Percentiles rank a stretch among this genome's conserved stretches.
Conservation (phyloP, 2,113 vertebrate genomes). For the Zosterops japonicus region DNA sequence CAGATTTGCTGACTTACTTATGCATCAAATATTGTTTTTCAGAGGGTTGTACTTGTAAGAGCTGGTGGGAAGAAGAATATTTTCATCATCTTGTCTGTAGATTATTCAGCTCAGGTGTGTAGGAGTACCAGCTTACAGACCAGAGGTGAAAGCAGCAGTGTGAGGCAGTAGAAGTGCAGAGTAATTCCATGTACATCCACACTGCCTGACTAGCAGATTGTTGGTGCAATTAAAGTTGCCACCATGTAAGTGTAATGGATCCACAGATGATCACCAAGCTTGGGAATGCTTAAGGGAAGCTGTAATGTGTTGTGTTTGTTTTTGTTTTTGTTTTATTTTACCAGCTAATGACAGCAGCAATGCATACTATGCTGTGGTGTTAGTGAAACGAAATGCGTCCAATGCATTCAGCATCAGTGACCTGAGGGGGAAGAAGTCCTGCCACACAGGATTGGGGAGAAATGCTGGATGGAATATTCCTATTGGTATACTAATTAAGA, state of each 20-base stretch:
- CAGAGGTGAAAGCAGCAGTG: background rate
- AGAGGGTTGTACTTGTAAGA: background rate
- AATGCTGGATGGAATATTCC: slow-evolving; percentile 91
- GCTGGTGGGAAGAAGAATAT: background rate
- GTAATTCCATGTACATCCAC: background rate
- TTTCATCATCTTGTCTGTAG: background rate
- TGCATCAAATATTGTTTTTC: background rate
- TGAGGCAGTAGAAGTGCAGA: background rate
- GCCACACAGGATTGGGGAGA: slow-evolving; percentile 84
- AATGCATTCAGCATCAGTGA: slow-evolving; percentile 80
- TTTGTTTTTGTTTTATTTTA: background rate
- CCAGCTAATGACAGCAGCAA: slow-evolving; percentile 76
- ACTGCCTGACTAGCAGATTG: background rate
- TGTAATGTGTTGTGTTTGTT: background rate
- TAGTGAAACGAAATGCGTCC: slow-evolving; percentile 77
- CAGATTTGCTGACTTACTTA: background rate
- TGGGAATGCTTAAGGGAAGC: background rate
- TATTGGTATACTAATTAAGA: slow-evolving; percentile 78
- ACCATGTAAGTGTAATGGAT: background rate
- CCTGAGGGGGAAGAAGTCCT: slow-evolving; percentile 84
- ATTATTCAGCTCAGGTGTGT: background rate
- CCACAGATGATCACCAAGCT: background rate
- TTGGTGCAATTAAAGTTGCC: background rate
- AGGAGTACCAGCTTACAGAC: background rate
- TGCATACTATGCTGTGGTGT: slow-evolving; percentile 85